Conservation (phyloP, 2,888 invertebrate species). For the Bugula neritina region DNA sequence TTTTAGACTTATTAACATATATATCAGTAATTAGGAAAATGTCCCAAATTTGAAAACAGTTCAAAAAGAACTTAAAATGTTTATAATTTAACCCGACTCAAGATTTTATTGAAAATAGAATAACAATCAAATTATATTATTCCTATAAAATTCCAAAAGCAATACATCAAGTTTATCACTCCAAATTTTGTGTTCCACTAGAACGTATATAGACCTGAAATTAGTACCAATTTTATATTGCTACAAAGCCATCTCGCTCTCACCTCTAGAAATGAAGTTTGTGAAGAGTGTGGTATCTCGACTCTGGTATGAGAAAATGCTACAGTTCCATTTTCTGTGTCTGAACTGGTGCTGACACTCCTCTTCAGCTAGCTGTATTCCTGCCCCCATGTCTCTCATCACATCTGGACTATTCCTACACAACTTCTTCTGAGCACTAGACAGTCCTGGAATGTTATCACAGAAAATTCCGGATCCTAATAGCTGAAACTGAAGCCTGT, state of each 20-base stretch:
- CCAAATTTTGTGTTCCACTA: too few relatives aligned
- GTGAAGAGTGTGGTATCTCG: constrained; percentile 53
- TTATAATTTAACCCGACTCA: too few relatives aligned
- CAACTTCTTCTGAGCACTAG: constrained; percentile 48
- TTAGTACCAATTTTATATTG: too few relatives aligned
- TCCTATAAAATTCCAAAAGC: too few relatives aligned
- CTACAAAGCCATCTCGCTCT: constrained; percentile 28
- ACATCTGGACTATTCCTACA: constrained; percentile 51
- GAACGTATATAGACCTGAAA: too few relatives aligned
- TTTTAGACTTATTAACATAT: too few relatives aligned
- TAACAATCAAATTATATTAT: too few relatives aligned
- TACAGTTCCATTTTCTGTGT: constrained; percentile 52
- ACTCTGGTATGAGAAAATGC: constrained; percentile 39
- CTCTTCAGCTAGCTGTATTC: constrained; percentile 48
- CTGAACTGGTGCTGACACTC: constrained; percentile 53
- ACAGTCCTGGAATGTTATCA: constrained; percentile 53
- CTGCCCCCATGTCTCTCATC: constrained; percentile 50
- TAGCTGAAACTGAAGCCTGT: constrained; percentile 47
- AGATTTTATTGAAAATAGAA: too few relatives aligned
- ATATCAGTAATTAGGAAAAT: too few relatives aligned
- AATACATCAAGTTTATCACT: too few relatives aligned
- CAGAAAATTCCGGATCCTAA: constrained; percentile 49
- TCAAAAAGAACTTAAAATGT: too few relatives aligned
- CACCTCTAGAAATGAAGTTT: constrained; percentile 53
- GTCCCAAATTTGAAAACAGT: too few relatives aligned